A percentile compares a stretch with the other conserved stretches of the same genome.
These are phyloP conservation scores for Sarcophaga peregrina DNA, from an alignment of 1,140 invertebrate genomes.

Conservation along the genomic window DNA sequence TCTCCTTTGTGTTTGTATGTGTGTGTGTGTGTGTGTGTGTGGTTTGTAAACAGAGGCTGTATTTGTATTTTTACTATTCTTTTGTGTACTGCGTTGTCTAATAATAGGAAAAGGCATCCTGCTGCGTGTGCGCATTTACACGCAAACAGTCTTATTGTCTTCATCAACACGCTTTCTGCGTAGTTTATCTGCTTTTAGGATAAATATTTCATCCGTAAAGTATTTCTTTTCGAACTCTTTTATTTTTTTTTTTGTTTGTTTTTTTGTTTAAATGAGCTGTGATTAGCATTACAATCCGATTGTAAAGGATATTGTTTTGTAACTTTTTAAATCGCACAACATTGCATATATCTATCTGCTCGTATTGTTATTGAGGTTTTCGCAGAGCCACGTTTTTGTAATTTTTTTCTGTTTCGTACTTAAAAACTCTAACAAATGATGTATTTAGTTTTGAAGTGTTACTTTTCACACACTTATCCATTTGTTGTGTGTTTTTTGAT, in stretches of 20 bases:
- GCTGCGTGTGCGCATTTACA: constrained; percentile 45
- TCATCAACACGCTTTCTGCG: neutral
- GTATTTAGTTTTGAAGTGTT: constrained; percentile 53
- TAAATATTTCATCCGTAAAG: constrained; percentile 24
- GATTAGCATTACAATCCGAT: constrained; percentile 42
- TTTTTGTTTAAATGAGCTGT: neutral
- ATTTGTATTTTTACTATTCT: neutral
- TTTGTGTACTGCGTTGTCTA: neutral
- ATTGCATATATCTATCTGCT: neutral
- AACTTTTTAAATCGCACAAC: constrained; percentile 35
- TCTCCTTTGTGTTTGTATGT: constrained; percentile 24
- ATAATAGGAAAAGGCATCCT: constrained; percentile 42
- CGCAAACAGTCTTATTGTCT: constrained; percentile 38
- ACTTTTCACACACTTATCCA: constrained; percentile 52
- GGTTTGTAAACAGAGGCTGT: constrained; percentile 37
- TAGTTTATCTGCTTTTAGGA: constrained; percentile 29
- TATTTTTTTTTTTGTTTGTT: too few species aligned
- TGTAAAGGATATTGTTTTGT: constrained; percentile 40
- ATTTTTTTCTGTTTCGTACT: constrained; percentile 42
- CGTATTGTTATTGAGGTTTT: constrained; percentile 7
- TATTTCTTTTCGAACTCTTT: neutral
- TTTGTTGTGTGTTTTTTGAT: neutral
- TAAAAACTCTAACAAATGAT: constrained; percentile 48
- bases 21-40: neutral
- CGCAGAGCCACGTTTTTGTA: neutral